Evolutionary conservation across 2,888 invertebrate species (phyloP).

Genomic region (Shargacucullia verbasci): DNA sequence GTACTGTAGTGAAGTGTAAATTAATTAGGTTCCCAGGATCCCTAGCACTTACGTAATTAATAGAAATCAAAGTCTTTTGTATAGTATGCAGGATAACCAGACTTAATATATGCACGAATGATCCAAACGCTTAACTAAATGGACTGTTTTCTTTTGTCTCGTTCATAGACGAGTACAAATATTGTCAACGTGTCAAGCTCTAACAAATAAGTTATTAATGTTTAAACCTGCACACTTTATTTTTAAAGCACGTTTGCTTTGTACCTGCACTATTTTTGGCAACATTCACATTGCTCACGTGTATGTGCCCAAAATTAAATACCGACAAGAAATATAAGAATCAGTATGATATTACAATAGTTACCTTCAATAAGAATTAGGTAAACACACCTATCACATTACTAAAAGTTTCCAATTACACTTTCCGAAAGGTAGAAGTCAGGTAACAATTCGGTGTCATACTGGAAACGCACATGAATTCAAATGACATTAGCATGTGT

Average conservation of each 20-base stretch:
- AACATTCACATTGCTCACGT: neutral
- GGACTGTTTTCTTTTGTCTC: slow-evolving; percentile 16
- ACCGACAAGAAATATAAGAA: no score
- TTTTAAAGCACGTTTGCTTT: slow-evolving; percentile 7
- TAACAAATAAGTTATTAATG: slow-evolving; percentile 32
- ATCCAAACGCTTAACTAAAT: slow-evolving; percentile 8
- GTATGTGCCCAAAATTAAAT: slow-evolving; percentile 17
- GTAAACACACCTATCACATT: neutral
- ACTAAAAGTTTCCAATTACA: slow-evolving; percentile 10
- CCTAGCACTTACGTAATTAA: no score
- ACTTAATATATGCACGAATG: no score
- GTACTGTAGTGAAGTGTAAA: no score
- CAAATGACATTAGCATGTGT: slow-evolving; percentile 66
- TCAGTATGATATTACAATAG: no score
- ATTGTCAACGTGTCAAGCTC: slow-evolving; percentile 18
- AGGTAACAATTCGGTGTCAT: slow-evolving; percentile 33
- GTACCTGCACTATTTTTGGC: no score
- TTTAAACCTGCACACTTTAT: slow-evolving; percentile 30
- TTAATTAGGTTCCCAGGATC: no score
- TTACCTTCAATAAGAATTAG: no score
- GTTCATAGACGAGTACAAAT: slow-evolving; percentile 15
- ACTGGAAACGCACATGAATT: slow-evolving; percentile 57
- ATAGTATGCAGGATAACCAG: no score
- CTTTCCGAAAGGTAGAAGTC: slow-evolving; percentile 10
- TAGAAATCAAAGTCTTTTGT: no score